Percentiles rank a stretch among this genome's conserved stretches.
Evolutionary conservation across 2,113 vertebrate genomes (phyloP).

Genomic region (Clarias batrachus): DNA sequence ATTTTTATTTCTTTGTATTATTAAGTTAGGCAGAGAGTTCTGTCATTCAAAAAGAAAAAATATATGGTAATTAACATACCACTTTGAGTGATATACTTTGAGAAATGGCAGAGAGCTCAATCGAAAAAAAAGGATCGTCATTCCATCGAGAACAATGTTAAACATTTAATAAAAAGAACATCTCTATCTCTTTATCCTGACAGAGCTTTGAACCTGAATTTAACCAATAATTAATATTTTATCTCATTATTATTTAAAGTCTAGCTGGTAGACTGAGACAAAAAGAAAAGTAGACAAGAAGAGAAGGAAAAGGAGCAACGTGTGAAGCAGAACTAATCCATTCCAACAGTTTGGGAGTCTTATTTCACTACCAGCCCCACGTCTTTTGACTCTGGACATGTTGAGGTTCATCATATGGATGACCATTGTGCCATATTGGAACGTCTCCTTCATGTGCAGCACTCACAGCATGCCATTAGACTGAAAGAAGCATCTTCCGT

Average conservation of each 20-base stretch:
- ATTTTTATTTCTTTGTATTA: no score
- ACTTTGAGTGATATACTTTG: neutral
- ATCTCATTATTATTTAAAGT: neutral
- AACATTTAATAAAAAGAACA: neutral
- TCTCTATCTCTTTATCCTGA: neutral
- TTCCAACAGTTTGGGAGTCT: neutral
- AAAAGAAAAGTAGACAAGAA: neutral
- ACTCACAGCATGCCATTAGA: neutral
- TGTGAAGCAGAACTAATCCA: neutral
- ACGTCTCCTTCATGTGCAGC: constrained; percentile 39
- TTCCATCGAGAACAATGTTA: neutral
- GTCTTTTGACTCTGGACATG: neutral
- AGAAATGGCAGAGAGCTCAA: neutral
- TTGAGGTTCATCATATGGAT: neutral
- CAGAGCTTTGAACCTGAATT: neutral
- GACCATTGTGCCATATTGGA: neutral
- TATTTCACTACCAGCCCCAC: neutral
- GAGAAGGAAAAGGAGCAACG: neutral
- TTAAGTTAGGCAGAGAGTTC: no score
- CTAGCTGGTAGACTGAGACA: neutral
- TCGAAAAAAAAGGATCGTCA: neutral
- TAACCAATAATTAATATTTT: neutral
- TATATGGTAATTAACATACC: neutral
- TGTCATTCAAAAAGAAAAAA: no score
- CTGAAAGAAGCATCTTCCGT: constrained; percentile 18